Conservation (phyloP, 2,797 vertebrate species). For the Tachyglossus aculeatus region DNA sequence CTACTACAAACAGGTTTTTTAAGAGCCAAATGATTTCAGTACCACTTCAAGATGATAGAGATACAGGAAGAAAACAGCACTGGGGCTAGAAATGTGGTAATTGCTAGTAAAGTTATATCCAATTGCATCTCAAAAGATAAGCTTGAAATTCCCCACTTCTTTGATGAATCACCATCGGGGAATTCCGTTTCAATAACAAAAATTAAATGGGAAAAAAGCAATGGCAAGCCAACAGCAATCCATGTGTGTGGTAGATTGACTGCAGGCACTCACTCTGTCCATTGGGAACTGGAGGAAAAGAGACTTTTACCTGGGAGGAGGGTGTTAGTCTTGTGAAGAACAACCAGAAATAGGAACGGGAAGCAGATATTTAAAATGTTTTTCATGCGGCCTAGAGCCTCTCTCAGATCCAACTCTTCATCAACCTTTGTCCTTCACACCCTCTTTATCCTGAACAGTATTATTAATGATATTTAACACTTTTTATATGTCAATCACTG, state of each 20-base stretch:
- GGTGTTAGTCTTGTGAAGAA: not conserved
- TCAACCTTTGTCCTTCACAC: too few species aligned
- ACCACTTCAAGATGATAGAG: too few species aligned
- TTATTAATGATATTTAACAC: too few species aligned
- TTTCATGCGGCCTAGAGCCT: too few species aligned
- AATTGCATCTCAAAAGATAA: not conserved
- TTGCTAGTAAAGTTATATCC: too few species aligned
- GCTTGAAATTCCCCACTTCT: not conserved
- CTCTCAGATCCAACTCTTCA: too few species aligned
- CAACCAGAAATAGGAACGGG: not conserved
- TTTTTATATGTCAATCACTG: too few species aligned
- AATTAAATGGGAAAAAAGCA: not conserved
- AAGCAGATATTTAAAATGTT: not conserved
- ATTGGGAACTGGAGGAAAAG: not conserved
- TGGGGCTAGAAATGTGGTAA: too few species aligned
- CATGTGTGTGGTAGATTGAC: rapidly evolving
- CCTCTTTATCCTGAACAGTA: too few species aligned
- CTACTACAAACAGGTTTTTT: too few species aligned
- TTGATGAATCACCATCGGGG: not conserved
- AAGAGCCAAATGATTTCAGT: too few species aligned
- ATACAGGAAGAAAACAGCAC: too few species aligned
- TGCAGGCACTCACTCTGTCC: not conserved
- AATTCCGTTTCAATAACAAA: not conserved
- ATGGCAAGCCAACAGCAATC: not conserved
- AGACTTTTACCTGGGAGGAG: not conserved